phyloP scores from a whole-genome alignment of 2,797 vertebrate genomes.

The Tragelaphus eurycerus region DNA sequence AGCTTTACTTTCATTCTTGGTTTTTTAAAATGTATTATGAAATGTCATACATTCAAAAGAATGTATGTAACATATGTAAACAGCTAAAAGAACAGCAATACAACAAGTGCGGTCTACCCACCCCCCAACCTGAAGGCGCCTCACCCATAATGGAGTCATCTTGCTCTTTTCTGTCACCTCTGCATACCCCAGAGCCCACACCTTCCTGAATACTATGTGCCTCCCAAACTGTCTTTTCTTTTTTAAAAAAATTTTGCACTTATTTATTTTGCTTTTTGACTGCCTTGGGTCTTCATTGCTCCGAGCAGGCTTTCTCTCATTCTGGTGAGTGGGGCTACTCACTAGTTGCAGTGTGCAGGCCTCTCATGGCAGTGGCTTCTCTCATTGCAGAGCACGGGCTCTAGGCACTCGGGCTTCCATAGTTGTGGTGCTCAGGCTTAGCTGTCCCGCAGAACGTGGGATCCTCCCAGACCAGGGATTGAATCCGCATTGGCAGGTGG shows the following conservation, averaged over 20 bases:
- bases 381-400: not conserved
- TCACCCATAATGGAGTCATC: accelerated
- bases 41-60: not conserved
- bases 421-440: not conserved
- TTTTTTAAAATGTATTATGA: not conserved
- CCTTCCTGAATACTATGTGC: accelerated
- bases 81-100: not conserved
- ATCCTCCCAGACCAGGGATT: not conserved
- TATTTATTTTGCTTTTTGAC: not conserved
- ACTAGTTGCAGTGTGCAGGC: not conserved
- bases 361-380: not conserved
- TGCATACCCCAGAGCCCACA: accelerated
- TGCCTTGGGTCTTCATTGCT: not conserved
- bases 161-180: not conserved
- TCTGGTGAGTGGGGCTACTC: not conserved
- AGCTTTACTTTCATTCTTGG: not conserved
- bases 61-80: accelerated
- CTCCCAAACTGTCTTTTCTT: not conserved
- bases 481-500: accelerated
- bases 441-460: not conserved
- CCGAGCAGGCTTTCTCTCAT: not conserved
- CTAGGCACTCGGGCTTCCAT: not conserved
- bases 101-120: too few species aligned
- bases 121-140: accelerated
- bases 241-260: not conserved